Evolutionary conservation across 2,888 invertebrate genomes (phyloP).

Genomic region (Chrysopilus asiliformis): DNA sequence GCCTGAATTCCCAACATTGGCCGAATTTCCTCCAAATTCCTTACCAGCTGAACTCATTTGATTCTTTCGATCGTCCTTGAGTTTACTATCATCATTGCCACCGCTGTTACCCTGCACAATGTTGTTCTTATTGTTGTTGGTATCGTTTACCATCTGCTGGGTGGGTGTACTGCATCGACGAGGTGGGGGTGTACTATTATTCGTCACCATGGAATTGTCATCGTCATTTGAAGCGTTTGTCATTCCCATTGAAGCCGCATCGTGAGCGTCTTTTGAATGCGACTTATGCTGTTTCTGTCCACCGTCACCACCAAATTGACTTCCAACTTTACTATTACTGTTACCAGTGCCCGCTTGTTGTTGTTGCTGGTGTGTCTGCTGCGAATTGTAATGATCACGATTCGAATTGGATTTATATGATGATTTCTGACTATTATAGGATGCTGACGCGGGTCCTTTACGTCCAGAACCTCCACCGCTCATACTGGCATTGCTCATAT

Average conservation of each 20-base stretch:
- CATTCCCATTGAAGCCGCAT: slow-evolving; percentile 3
- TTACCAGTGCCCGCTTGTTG: not conserved
- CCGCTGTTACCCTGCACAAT: not conserved
- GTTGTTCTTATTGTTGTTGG: slow-evolving; percentile 6
- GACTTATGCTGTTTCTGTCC: slow-evolving; percentile 1
- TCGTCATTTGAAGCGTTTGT: slow-evolving; percentile 6
- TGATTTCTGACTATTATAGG: not conserved
- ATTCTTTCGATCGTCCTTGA: too few species aligned
- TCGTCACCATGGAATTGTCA: not conserved
- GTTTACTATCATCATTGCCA: not conserved
- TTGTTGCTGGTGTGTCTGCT: not conserved
- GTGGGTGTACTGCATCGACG: slow-evolving; percentile 13
- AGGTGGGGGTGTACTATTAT: slow-evolving; percentile 8
- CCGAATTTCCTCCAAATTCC: too few species aligned
- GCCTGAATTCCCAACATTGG: too few species aligned
- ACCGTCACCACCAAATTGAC: slow-evolving; percentile 3
- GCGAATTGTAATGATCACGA: not conserved
- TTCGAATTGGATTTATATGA: not conserved
- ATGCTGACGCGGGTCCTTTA: not conserved
- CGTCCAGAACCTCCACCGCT: not conserved
- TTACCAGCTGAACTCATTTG: not conserved
- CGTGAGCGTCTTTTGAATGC: slow-evolving; percentile 2
- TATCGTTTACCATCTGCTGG: slow-evolving; percentile 6
- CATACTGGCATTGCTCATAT: too few species aligned
- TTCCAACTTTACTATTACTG: slow-evolving; percentile 4